Conservation (phyloP, 2,797 vertebrate genomes). For the Natrix natrix region DNA sequence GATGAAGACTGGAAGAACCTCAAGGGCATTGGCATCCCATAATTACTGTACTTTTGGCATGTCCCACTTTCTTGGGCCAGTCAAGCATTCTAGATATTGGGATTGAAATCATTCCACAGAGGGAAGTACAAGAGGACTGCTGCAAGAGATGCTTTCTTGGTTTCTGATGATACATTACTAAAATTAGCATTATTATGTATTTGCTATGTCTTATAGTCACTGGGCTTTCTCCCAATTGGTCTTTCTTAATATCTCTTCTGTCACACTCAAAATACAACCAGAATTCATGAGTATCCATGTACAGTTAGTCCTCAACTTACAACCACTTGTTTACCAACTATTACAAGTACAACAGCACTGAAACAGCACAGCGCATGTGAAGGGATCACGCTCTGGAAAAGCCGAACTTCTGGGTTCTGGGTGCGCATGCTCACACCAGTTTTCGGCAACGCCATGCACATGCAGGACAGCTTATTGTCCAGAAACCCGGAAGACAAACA, state of each 20-base stretch:
- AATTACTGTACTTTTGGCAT: not conserved
- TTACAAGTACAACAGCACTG: too few relatives aligned
- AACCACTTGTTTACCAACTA: too few relatives aligned
- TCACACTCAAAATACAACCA: not conserved
- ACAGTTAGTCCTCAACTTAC: too few relatives aligned
- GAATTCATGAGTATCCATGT: not conserved
- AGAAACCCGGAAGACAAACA: too few relatives aligned
- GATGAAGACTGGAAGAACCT: not conserved
- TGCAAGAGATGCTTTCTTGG: not conserved
- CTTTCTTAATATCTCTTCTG: not conserved
- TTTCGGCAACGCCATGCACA: too few relatives aligned
- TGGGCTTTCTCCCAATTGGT: not conserved
- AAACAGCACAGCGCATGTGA: too few relatives aligned
- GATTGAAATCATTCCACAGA: not conserved
- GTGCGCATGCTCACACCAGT: too few relatives aligned
- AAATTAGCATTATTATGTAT: not conserved
- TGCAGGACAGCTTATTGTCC: too few relatives aligned
- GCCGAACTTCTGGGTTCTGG: too few relatives aligned
- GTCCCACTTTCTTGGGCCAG: too few relatives aligned
- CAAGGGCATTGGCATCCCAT: not conserved
- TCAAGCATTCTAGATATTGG: not conserved
- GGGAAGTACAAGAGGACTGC: not conserved
- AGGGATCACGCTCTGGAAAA: too few relatives aligned
- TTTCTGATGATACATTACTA: not conserved
- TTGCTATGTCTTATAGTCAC: not conserved